Base-by-base conservation (phyloP, 2,113 vertebrate species). In the Taxidea taxus region DNA sequence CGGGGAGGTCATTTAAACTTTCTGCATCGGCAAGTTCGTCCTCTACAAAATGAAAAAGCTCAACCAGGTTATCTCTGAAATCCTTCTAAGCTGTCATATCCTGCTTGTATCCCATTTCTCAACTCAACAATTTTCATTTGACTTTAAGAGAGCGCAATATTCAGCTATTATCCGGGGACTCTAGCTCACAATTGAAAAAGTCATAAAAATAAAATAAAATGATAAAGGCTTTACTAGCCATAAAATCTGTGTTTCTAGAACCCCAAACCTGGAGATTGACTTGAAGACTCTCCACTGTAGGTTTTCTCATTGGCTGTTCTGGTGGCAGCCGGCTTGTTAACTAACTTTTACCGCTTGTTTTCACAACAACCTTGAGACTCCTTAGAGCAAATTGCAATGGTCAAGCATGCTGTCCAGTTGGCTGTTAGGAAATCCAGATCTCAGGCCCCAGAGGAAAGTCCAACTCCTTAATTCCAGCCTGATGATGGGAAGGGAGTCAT, bases 351-450 rank as follows among this genome's bases (percentile, higher is more conserved):
- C 58, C 70, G 0, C 82, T 83, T 88, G 51, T 96, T 97, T 98
- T 97, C 97, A 93, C 72, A 75, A 91, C 94, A 96, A 96, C 92
- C 88, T 95, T 90, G 97, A 97, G 92, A 97, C 85, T 92, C 92
- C 82, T 92, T 75, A 62, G 87, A 87, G 95, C 80, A 62, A 87
- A 93, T 8, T 70, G 95, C 82, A 54, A 85, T 62, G 42, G 85
- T 85, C 62, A 95, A 91, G 78, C 29, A 8, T 20, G 7, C 49
- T 83, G 72, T 91, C 88, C 94, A 87, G 62, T 29, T 62, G 92
- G 94, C 92, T 86, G 39, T 62, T 81, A 78, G 85, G 85, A 95
- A 88, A 77, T 74, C 47, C 94, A 94, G 95, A 88, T 72, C 87
- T 51, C 51, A 1, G n/a, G 29, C 92, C 31, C 70, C 62, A 56